Base-by-base conservation (phyloP, 1,140 invertebrate species). In the Anastrepha obliqua region DNA sequence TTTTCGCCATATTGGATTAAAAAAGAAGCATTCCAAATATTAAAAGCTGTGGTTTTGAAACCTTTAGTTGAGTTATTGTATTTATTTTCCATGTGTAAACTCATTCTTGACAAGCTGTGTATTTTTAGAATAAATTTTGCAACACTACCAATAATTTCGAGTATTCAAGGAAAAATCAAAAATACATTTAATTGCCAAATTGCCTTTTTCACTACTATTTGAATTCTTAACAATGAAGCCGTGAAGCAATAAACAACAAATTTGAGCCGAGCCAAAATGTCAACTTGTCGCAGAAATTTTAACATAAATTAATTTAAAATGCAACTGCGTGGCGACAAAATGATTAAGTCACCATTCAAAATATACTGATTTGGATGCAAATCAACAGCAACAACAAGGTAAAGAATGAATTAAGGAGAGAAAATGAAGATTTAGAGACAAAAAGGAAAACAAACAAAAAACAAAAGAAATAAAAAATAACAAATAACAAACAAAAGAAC, bases 261-360 rank as follows among this genome's bases (percentile, higher is more conserved):
- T 4, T 74, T 47, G n/a, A 15, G 39, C 29, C 39, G 39, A 11
- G 13, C 9, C 65, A 70, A 42, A 74, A 74, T 29, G 39, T 70
- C 67, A 47, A 13, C 8, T 47, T 17, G 13, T 15, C 67, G 9
- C 29, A 20, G 0, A 78, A n/a, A 51, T 11, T 20, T 42, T 74
- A 47, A 15, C 42, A 74, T 47, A 74, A 59, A 59, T 85, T 64
- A n/a, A 64, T 11, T 44, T 7, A 39, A 15, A 62, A 62, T 44
- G 42, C 55, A 62, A 62, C 59, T n/a, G 58, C n/a, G 85, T 39
- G 85, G 1, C 20, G 85, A 86, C 85, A 39, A 86, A 86, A 86
- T 64, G 2, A 4, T 55, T 47, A 55, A 44, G n/a, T 81, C 47
- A 55, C 47, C n/a, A 29, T 81, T 55, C 42, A 62, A 86, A 62